Base-by-base conservation (phyloP, 2,888 invertebrate genomes). In the Sarcophaga caerulescens region DNA sequence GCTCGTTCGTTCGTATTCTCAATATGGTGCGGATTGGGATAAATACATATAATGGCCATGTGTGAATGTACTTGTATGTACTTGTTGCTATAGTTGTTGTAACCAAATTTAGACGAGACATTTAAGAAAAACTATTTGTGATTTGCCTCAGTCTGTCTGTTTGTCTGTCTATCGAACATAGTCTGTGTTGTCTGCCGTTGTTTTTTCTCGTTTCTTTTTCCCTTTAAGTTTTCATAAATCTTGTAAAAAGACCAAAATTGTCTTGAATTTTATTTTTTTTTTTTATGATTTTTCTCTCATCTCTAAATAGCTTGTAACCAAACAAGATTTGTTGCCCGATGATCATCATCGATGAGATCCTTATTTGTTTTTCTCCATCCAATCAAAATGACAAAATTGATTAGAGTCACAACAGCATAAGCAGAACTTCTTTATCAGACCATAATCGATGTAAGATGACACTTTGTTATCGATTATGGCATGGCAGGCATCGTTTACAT, bases 71-170 rank as follows among this genome's bases (percentile, higher is more conserved):
- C 35, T 44, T 68, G 68, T 19, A 17, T 73, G 68, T 21, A 17
- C 10, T 63, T 52, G 6, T 57, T 35, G 35, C 35, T 35, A 2
- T 17, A 69, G 60, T 59, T 74, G 52, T 52, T 65, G 79, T 63
- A 70, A 84, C 79, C 75, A 84, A 79, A 79, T 84, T 75, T 84
- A 75, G 84, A 79, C 75, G 79, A 84, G 84, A 84, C 79, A 80
- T 84, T 84, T 80, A 84, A 69, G 75, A 84, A 52, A 84, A 84
- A 70, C 59, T 80, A 75, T 84, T 79, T 70, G 44, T 25, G 45
- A 47, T 35, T 2, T 63, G 75, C 59, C 47, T 84, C 52, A 60
- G 59, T 8, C 57, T 59, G 19, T 17, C 19, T 17, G 25, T 65
- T 12, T 66, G 66, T 66, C 19, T 66, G 66, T 19, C 44, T 66